Base-by-base conservation (phyloP, 2,113 vertebrate genomes). In the Pangasianodon hypophthalmus region DNA sequence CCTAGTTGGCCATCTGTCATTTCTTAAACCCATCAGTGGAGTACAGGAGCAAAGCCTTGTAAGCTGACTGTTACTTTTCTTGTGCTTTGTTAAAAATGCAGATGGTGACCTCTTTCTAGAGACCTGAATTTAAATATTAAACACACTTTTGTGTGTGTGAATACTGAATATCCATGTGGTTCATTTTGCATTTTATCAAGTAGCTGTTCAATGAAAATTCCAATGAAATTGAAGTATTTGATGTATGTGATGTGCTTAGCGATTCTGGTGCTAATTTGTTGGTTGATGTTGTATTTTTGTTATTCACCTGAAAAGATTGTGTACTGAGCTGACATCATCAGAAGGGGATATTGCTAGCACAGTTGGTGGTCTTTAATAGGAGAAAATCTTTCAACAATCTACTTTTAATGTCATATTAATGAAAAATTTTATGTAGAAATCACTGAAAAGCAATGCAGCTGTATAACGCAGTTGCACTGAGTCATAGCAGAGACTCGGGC, bases 151-250 rank as follows among this genome's bases (percentile, higher is more conserved):
- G 37, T 62, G 48, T 85, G 44, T 29, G 0, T 71, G 46, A 56
- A 87, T 56, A 73, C 26, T 85, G 32, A 85, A 90, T 90, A 88
- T 79, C 77, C 58, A 84, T 79, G 26, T 21, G 81, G 48, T 37
- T 56, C 69, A 32, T 84, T 73, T n/a, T 44, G 46, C 81, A 62
- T 4, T 64, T 46, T 71, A 29, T 80, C 24, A 79, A 29, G 24
- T 46, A 77, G 44, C 44, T 48, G 9, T 24, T 44, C 41, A 80
- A 29, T n/a, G 41, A 46, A 77, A 44, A 77, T 8, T 79, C 13
- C n/a, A n/a, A 29, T 0, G 1, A 75, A 44, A 21, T 75, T 75
- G 32, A 41, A 44, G 21, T 75, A 79, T 79, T 79, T 29, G n/a
- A n/a, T n/a, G n/a, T n/a, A n/a, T n/a, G 11, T 80, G 24, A n/a